phyloP scores from a whole-genome alignment of 2,888 invertebrate species.

The Pammene fasciana region DNA sequence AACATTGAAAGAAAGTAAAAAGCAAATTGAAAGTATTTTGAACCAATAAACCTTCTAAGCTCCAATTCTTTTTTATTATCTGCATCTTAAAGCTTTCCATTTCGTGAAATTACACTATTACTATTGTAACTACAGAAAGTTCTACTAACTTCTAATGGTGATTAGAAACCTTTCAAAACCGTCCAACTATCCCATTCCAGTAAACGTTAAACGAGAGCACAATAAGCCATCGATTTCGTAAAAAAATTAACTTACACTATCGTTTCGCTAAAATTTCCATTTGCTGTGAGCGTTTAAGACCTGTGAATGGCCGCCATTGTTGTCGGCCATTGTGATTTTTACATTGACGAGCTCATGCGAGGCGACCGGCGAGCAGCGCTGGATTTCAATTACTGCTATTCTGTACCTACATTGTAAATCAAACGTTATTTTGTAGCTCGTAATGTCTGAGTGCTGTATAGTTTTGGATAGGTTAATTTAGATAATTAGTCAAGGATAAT shows the following conservation, averaged over 20 bases:
- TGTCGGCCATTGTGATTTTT: slow-evolving; percentile 74
- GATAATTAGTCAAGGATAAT: too few relatives aligned
- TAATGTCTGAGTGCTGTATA: slow-evolving; percentile 38
- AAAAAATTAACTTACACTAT: slow-evolving; percentile 61
- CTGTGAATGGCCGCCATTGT: slow-evolving; percentile 72
- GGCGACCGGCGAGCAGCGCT: slow-evolving; percentile 58
- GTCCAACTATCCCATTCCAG: slow-evolving; percentile 12
- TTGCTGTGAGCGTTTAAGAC: slow-evolving; percentile 73
- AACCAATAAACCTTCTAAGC: too few relatives aligned
- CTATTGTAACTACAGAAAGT: background rate
- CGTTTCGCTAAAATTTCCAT: slow-evolving; percentile 78
- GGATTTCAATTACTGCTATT: slow-evolving; percentile 69
- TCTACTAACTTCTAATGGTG: background rate
- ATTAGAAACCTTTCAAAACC: slow-evolving; percentile 7
- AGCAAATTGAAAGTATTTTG: too few relatives aligned
- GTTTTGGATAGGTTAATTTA: slow-evolving; percentile 17
- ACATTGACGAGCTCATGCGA: slow-evolving; percentile 73
- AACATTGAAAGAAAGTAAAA: too few relatives aligned
- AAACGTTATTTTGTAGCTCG: slow-evolving; percentile 55
- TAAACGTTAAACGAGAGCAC: slow-evolving; percentile 34
- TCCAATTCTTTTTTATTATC: too few relatives aligned
- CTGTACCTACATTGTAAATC: slow-evolving; percentile 65
- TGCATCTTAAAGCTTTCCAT: too few relatives aligned
- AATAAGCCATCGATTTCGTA: slow-evolving; percentile 42
- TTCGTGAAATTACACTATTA: background rate